Evolutionary conservation across 2,888 invertebrate species (phyloP).

Genomic region (Cheilosia grossa): DNA sequence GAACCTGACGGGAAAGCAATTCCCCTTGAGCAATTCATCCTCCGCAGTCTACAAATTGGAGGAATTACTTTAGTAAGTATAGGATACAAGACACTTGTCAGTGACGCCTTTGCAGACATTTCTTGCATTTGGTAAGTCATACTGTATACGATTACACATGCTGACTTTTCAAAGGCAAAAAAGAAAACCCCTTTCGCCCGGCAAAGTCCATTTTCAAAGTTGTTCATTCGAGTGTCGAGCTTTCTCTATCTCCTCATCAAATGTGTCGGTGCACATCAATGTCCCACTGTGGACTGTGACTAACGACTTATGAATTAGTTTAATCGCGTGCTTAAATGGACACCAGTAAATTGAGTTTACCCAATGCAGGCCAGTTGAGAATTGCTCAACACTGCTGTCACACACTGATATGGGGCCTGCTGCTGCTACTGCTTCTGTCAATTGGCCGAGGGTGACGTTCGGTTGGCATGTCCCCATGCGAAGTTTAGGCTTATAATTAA

Average conservation of each 20-base stretch:
- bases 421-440: slow-evolving; percentile 9
- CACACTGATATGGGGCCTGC: slow-evolving; percentile 24
- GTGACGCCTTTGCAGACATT: no score
- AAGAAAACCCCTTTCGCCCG: background rate
- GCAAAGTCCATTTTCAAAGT: background rate
- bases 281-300: slow-evolving; percentile 71
- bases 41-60: no score
- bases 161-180: background rate
- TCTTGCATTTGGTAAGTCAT: background rate
- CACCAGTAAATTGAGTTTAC: slow-evolving; percentile 20
- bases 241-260: background rate
- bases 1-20: no score
- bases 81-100: no score
- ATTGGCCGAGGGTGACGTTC: slow-evolving; percentile 43
- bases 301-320: slow-evolving; percentile 77
- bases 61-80: no score
- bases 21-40: no score
- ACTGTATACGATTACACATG: slow-evolving; percentile 1
- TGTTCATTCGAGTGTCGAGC: background rate
- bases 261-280: slow-evolving; percentile 39
- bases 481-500: slow-evolving; percentile 61
- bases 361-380: slow-evolving; percentile 11
- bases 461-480: slow-evolving; percentile 55
- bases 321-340: slow-evolving; percentile 68
- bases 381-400: slow-evolving; percentile 29